Base-by-base conservation (phyloP, 2,797 vertebrate genomes). In the Nasua narica region DNA sequence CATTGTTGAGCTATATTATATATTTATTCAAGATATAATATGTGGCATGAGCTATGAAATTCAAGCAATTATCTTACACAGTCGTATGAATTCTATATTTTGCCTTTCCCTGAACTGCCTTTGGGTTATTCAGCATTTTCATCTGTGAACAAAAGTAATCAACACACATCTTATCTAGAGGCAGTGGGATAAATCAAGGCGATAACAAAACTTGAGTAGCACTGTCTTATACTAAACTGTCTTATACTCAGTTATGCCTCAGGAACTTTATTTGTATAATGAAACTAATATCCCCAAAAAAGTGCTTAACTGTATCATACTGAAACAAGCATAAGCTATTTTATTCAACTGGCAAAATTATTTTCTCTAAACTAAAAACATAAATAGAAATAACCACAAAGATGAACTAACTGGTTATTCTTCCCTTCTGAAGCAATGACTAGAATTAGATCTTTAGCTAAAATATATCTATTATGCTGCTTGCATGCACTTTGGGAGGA, bases 81-180 rank as follows among this genome's bases (percentile, higher is more conserved):
- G 21, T 52, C 86, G 32, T 25, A 50, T 93, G 25, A 95, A 89
- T 89, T 83, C 15, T 82, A 19, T 43, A 58, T 77, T 85, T 91
- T 92, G 5, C n/a, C 50, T 95, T 86, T 74, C 3, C 14, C n/a
- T 76, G 21, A 3, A 67, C 15, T 78, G 67, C 4, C 60, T 77
- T 95, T 96, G 40, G 14, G 19, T 94, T 94, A 72, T 65, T 97
- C 43, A 87, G 3, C n/a, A 84, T 78, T 90, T 96, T 87, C 5
- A 83, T 29, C 81, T 84, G 21, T 56, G 48, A 72, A 58, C 50
- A 87, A 86, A 81, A 54, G 12, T 40, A 87, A 90, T 94, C 70
- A 90, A 10, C 12, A 72, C 8, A 78, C 14, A 70, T 95, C n/a
- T 94, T 96, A 60, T 91, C 23, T 54, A 60, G 10, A 87, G 62